A percentile compares a stretch with the other conserved stretches of the same genome.
phyloP scores from a whole-genome alignment of 2,797 vertebrate species.

The Neostethus bicornis region DNA sequence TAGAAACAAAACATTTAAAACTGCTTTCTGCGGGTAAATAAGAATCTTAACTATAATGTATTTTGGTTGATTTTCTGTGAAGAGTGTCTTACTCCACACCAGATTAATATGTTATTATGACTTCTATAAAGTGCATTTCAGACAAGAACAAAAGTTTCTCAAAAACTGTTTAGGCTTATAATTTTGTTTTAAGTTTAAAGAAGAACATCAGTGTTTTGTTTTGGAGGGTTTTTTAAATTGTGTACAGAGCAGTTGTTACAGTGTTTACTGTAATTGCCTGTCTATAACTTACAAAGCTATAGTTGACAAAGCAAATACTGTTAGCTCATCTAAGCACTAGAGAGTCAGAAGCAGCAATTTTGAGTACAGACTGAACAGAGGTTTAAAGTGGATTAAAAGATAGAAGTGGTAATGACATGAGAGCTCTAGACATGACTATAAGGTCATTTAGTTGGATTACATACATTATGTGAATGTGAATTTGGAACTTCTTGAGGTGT shows the following conservation, averaged over 20 bases:
- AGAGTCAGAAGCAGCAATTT: conserved; percentile 19
- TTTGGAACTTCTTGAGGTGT: background rate
- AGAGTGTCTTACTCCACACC: background rate
- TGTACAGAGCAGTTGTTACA: conserved; percentile 12
- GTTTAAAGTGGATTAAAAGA: conserved; percentile 9
- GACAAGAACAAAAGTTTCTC: conserved; percentile 5
- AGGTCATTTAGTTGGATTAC: conserved; percentile 1
- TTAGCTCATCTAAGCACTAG: background rate
- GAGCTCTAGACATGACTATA: background rate
- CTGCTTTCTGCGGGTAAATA: conserved; percentile 6
- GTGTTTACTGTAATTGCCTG: background rate
- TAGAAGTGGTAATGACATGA: conserved; percentile 8
- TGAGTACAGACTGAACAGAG: conserved; percentile 7
- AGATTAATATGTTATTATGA: background rate
- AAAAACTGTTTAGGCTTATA: conserved; percentile 5
- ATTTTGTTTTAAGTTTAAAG: background rate
- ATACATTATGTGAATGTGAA: background rate
- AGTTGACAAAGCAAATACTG: conserved; percentile 1
- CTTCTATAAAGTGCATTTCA: conserved; percentile 12
- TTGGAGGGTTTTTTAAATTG: conserved; percentile 1
- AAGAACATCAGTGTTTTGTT: background rate
- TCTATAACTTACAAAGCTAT: conserved; percentile 2
- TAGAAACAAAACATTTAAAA: conserved; percentile 8
- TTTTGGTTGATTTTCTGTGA: background rate
- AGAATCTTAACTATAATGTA: too few species aligned